phyloP scores from a whole-genome alignment of 2,113 vertebrate species.

The Platichthys stellatus region DNA sequence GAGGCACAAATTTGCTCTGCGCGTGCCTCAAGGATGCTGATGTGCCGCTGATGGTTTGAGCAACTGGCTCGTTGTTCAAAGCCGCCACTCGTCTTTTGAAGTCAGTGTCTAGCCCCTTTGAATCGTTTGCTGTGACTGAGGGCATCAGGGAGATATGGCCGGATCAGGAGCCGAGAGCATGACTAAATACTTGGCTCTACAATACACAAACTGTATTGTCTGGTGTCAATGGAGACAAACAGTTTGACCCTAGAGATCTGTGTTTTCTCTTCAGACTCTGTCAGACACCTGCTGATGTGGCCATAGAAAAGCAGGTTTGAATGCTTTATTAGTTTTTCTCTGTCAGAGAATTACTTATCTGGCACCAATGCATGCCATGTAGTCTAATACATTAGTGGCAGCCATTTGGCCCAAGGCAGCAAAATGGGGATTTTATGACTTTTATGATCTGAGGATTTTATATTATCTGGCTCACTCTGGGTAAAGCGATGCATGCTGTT shows the following conservation, averaged over 20 bases:
- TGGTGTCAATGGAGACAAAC: slow-evolving; percentile 3
- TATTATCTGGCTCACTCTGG: slow-evolving; percentile 70
- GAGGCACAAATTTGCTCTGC: slow-evolving; percentile 43
- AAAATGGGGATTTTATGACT: slow-evolving; percentile 70
- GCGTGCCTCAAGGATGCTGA: slow-evolving; percentile 60
- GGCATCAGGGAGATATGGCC: slow-evolving; percentile 51
- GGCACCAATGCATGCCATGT: slow-evolving; percentile 64
- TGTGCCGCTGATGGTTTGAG: slow-evolving; percentile 62
- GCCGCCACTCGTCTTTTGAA: slow-evolving; percentile 67
- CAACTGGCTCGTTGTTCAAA: slow-evolving; percentile 74
- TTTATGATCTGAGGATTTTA: slow-evolving; percentile 78
- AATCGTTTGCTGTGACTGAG: slow-evolving; percentile 57
- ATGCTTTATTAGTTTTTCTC: slow-evolving; percentile 61
- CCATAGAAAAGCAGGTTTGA: slow-evolving; percentile 29
- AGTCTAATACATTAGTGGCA: slow-evolving; percentile 69
- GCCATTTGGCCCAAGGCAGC: slow-evolving; percentile 64
- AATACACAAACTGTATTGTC: slow-evolving; percentile 7
- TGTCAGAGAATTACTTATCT: slow-evolving; percentile 60
- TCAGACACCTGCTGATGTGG: slow-evolving; percentile 47
- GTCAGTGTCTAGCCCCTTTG: slow-evolving; percentile 60
- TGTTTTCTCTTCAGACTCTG: slow-evolving; percentile 8
- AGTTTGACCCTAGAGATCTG: slow-evolving; percentile 35
- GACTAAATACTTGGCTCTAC: slow-evolving; percentile 47
- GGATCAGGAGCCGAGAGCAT: slow-evolving; percentile 51
- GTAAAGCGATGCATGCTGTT: slow-evolving; percentile 65